Evolutionary conservation across 2,888 invertebrate genomes (phyloP).

Genomic region (Notodonta ziczac): DNA sequence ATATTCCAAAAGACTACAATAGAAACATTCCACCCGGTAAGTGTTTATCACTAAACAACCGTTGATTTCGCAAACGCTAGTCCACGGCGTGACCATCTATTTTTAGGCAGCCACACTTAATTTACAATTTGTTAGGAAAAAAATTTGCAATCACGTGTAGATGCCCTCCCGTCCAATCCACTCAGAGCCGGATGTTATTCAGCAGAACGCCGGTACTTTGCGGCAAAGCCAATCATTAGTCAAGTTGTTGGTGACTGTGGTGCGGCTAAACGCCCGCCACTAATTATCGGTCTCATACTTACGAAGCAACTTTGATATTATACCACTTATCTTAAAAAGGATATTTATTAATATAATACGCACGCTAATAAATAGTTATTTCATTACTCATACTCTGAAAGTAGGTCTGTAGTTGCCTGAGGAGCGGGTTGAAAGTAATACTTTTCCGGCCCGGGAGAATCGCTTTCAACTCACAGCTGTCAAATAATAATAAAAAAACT

Average conservation of each 20-base stretch:
- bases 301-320: conserved; percentile 17
- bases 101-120: conserved; percentile 20
- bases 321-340: neutral
- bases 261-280: conserved; percentile 21
- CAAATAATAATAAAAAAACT: too few relatives aligned
- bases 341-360: neutral
- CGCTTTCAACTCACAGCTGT: too few relatives aligned
- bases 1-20: conserved; percentile 78
- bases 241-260: conserved; percentile 43
- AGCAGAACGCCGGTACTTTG: conserved; percentile 49
- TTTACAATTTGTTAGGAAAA: conserved; percentile 22
- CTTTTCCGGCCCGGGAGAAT: too few relatives aligned
- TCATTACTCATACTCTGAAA: too few relatives aligned
- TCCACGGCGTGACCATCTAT: conserved; percentile 6
- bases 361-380: too few relatives aligned
- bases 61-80: neutral
- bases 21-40: conserved; percentile 82
- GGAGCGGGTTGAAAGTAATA: too few relatives aligned
- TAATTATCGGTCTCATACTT: conserved; percentile 35
- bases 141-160: conserved; percentile 43
- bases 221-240: conserved; percentile 53
- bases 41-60: conserved; percentile 27
- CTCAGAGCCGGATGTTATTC: conserved; percentile 75
- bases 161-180: conserved; percentile 58
- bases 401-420: too few relatives aligned